Evolutionary conservation across 2,113 vertebrate species (phyloP), one percentile per base, ranked within the genome.

Genomic region (Neolamprologus longior): DNA sequence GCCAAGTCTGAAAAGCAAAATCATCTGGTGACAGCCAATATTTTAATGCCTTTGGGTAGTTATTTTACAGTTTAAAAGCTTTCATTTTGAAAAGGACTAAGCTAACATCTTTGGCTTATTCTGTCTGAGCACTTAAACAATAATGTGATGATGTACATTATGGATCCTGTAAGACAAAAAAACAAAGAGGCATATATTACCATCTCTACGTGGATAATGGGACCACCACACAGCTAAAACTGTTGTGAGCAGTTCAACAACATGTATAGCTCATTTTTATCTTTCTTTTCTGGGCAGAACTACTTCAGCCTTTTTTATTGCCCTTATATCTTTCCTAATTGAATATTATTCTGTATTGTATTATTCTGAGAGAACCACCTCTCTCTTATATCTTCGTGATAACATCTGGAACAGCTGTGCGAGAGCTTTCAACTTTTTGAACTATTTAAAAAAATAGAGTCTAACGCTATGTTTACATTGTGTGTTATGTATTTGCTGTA

Each of bases 381-480:
- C 21, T 73, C 21, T 73, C 21, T 47, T 26, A 1, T 17, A 73
- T 17, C 8, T 45, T 73, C 1, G 5, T 1, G 21, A 45, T 26
- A 15, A 45, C 68, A 13, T 45, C 37, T 73, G 40, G 68, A 73
- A 73, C 68, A 73, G 37, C 21, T 28, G 40, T 28, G 5, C 2
- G 21, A 47, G 40, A 73, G 40, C 40, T 71, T 4, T 45, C 21
- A 42, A 26, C 66, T 15, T 42, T 42, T 15, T 71, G 2, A 45
- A 71, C 13, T 0, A 0, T 68, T 37, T 68, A 71, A 42, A 42
- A 42, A 6, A 63, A 35, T 3, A 35, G 26, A 21, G 31, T 63
- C 31, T 63, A 63, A 63, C 6, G 31, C 1, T 45, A 76, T 47
- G 24, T 76, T 19, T 76, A 50, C 9, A 28, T 47, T 47, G 14